These are phyloP conservation scores for Scolopax bukidnonensis DNA, from an alignment of 2,797 vertebrate genomes.

Conservation along the genomic window DNA sequence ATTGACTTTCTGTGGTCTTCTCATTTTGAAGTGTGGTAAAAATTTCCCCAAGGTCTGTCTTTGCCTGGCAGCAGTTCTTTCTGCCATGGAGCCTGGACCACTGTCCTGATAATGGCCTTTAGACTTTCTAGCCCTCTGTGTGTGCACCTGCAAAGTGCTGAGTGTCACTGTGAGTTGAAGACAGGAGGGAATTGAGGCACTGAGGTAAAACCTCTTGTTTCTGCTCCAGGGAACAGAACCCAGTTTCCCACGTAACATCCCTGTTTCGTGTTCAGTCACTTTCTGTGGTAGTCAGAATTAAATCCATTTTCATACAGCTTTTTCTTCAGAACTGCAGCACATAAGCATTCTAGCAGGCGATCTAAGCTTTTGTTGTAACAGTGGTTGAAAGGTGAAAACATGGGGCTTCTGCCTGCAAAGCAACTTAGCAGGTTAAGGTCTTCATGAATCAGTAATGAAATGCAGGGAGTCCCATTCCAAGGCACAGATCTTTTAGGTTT, in stretches of 20 bases:
- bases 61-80: neutral
- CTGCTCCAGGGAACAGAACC: neutral
- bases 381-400: neutral
- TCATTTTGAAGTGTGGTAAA: neutral
- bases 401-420: neutral
- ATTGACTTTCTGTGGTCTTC: neutral
- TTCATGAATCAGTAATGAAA: constrained; percentile 39
- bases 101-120: neutral
- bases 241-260: neutral
- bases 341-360: neutral
- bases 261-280: neutral
- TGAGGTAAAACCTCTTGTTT: neutral
- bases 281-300: neutral
- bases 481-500: neutral
- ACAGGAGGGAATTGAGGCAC: neutral
- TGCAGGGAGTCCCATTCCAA: neutral
- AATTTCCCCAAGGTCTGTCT: neutral
- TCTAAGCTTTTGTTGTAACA: neutral
- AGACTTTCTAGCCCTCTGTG: neutral
- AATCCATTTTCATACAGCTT: constrained; percentile 14
- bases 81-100: fast-evolving
- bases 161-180: fast-evolving
- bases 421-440: neutral
- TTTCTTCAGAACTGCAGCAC: neutral
- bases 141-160: neutral